Base-by-base conservation (phyloP, 1,140 invertebrate species). In the Bombus superbus region DNA sequence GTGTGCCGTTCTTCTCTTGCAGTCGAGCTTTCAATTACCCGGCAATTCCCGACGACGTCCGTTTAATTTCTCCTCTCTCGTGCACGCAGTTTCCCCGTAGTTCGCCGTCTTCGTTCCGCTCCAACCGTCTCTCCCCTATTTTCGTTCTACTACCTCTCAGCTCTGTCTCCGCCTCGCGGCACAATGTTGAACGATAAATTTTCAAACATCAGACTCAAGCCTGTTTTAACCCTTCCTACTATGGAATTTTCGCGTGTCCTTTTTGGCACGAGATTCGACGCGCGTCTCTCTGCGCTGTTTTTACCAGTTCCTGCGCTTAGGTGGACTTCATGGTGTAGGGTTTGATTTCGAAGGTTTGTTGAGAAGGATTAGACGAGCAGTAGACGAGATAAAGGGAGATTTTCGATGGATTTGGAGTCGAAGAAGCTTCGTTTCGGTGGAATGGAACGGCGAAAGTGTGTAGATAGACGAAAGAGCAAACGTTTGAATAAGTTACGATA, bases 1-100 rank as follows among this genome's bases (percentile, higher is more conserved):
- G 75, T 32, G 64, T 62, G 73, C 64, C 89, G 88, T 90, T 87
- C 89, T 89, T 89, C 88, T 85, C 81, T 74, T 22, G 82, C 88
- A 87, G 88, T 76, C 86, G 82, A 81, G 89, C 83, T 90, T 90
- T 90, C 89, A 90, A 90, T 90, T 90, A 90, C 88, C 89, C 69
- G 80, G 89, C 89, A 89, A 90, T 90, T 90, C 89, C 74, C 89
- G 88, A 87, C 85, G 88, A 89, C 88, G 89, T 89, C 86, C 88
- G 88, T 90, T 90, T 89, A 90, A 90, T 90, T 90, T 85, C 89
- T 87, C 85, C 72, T 81, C 85, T 78, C 88, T n/a, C 13, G 38
- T 22, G 57, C 68, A 44, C 35, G n/a, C 59, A 40, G 13, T 47
- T 28, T 40, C 35, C 64, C 53, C 81, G 47, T 18, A 53, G 47